phyloP scores from a whole-genome alignment of 2,797 vertebrate species.

The Nothura maculosa region DNA sequence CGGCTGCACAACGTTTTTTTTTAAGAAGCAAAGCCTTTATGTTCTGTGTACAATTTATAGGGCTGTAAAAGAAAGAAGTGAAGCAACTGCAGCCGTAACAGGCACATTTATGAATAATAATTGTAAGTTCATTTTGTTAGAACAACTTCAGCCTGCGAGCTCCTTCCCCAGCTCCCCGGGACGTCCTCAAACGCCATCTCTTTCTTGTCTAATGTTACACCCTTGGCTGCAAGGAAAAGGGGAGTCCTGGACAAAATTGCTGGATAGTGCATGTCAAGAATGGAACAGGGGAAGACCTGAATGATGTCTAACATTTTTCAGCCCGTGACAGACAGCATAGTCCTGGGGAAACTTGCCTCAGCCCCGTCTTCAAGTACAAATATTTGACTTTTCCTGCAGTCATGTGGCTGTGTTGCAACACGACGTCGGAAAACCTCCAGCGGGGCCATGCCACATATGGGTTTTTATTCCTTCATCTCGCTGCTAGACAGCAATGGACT shows the following conservation, averaged over 20 bases:
- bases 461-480: slow-evolving; percentile 1
- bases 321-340: not conserved
- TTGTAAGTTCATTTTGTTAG: slow-evolving; percentile 60
- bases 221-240: not conserved
- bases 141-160: slow-evolving; percentile 48
- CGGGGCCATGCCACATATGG: not conserved
- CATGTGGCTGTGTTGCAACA: not conserved
- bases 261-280: not conserved
- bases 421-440: not conserved
- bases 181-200: not conserved
- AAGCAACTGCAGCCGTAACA: slow-evolving; percentile 72
- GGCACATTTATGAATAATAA: slow-evolving; percentile 77
- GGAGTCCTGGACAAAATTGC: not conserved
- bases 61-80: slow-evolving; percentile 72
- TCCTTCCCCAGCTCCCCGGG: slow-evolving; percentile 15
- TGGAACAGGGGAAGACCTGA: not conserved
- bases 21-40: slow-evolving; percentile 73
- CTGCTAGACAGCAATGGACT: not conserved
- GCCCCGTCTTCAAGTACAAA: slow-evolving; percentile 21
- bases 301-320: not conserved
- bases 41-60: slow-evolving; percentile 75
- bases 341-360: slow-evolving; percentile 19
- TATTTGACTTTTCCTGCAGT: slow-evolving; percentile 12
- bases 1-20: slow-evolving; percentile 71
- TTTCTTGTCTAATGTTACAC: not conserved